Percentiles rank a stretch among this genome's conserved stretches.
These are phyloP conservation scores for Pseudomyrmex gracilis DNA, from an alignment of 1,140 invertebrate species.

Conservation along the genomic window DNA sequence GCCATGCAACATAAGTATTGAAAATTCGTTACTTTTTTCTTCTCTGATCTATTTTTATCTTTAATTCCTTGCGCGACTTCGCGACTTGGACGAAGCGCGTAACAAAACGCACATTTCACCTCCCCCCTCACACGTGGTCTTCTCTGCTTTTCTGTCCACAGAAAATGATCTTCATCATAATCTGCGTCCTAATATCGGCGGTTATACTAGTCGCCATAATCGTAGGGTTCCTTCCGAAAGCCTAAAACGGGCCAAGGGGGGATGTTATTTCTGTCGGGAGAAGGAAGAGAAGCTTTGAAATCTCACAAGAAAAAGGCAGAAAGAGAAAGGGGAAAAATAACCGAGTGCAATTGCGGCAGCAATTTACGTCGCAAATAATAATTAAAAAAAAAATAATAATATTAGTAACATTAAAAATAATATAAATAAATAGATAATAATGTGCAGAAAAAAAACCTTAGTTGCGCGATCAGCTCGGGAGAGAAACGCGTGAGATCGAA, in stretches of 20 bases:
- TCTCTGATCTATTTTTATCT: slow-evolving; percentile 16
- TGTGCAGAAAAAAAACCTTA: slow-evolving; percentile 32
- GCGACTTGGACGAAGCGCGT: not conserved
- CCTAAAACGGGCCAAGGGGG: slow-evolving; percentile 76
- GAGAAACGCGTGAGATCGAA: slow-evolving; percentile 2
- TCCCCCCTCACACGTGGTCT: slow-evolving; percentile 23
- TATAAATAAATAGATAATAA: slow-evolving; percentile 33
- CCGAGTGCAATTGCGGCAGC: slow-evolving; percentile 44
- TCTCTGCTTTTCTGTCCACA: slow-evolving; percentile 89
- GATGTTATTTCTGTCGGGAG: slow-evolving; percentile 5
- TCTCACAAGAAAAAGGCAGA: slow-evolving; percentile 44
- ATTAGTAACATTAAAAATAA: slow-evolving; percentile 42
- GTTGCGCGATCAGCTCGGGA: slow-evolving; percentile 22
- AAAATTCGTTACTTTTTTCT: slow-evolving; percentile 1
- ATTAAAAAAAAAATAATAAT: slow-evolving; percentile 52
- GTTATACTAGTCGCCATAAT: slow-evolving; percentile 84
- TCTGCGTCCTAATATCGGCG: slow-evolving; percentile 89
- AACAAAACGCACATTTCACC: not conserved
- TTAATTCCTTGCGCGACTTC: slow-evolving; percentile 26
- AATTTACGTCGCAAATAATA: slow-evolving; percentile 46
- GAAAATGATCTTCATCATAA: slow-evolving; percentile 94
- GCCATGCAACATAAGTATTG: slow-evolving; percentile 54
- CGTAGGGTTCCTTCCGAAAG: slow-evolving; percentile 80
- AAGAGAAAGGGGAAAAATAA: slow-evolving; percentile 41
- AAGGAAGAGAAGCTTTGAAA: slow-evolving; percentile 21